Conservation (phyloP, 2,888 invertebrate genomes). For the Eupithecia centaureata region DNA sequence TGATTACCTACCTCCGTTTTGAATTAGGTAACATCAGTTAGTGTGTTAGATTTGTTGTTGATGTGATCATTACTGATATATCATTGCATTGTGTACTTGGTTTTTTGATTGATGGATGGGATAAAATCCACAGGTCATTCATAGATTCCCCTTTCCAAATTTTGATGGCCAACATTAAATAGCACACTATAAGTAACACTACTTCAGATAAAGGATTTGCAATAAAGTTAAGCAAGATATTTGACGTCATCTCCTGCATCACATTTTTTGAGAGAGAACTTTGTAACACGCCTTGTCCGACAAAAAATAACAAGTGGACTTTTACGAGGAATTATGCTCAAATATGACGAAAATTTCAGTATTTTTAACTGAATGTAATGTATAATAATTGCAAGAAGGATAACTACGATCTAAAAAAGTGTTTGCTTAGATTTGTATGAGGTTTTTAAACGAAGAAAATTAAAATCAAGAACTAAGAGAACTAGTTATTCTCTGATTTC, state of each 20-base stretch:
- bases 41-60: background rate
- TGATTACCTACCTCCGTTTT: background rate
- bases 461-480: too few relatives aligned
- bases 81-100: background rate
- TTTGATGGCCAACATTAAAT: background rate
- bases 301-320: background rate
- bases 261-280: background rate
- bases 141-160: background rate
- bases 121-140: background rate
- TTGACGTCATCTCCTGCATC: constrained; percentile 6
- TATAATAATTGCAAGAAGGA: too few relatives aligned
- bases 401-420: background rate
- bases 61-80: background rate
- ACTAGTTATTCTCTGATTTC: too few relatives aligned
- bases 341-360: background rate
- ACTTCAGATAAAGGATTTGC: background rate
- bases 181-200: background rate
- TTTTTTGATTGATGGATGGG: background rate
- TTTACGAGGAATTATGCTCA: background rate
- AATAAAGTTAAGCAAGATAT: background rate
- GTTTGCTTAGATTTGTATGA: background rate
- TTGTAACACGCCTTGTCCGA: background rate
- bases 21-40: background rate
- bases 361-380: constrained; percentile 1
- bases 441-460: too few relatives aligned